Evolutionary conservation across 2,797 vertebrate species (phyloP).

Genomic region (Denticeps clupeoides): DNA sequence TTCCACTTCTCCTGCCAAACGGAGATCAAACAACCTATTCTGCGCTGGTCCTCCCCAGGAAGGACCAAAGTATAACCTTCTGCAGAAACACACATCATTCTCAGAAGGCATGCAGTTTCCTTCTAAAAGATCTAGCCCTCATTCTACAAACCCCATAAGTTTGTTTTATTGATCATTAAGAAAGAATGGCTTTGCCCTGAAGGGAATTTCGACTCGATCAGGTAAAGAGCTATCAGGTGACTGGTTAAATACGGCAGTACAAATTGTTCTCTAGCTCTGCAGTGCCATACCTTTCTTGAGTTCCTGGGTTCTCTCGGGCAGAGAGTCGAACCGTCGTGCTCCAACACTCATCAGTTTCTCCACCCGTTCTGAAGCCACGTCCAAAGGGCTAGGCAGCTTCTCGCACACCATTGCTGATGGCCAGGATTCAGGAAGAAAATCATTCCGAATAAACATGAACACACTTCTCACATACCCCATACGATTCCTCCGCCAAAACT

Average conservation of each 20-base stretch:
- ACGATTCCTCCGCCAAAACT: background rate
- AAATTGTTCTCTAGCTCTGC: too few species aligned
- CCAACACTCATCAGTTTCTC: slow-evolving; percentile 84
- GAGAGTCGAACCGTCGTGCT: slow-evolving; percentile 67
- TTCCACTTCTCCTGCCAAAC: background rate
- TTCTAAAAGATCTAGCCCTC: too few species aligned
- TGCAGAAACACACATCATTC: too few species aligned
- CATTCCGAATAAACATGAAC: background rate
- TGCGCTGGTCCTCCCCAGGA: background rate
- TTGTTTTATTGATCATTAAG: too few species aligned
- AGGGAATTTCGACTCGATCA: too few species aligned
- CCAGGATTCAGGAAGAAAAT: slow-evolving; percentile 49
- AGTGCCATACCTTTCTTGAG: slow-evolving; percentile 71
- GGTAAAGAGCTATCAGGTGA: too few species aligned
- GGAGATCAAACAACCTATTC: background rate
- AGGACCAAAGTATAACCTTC: too few species aligned
- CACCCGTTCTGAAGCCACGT: slow-evolving; percentile 72
- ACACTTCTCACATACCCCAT: background rate
- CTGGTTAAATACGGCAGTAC: too few species aligned
- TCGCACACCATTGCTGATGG: slow-evolving; percentile 82
- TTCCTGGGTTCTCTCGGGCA: slow-evolving; percentile 73
- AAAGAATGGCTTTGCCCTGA: too few species aligned
- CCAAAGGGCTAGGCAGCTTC: slow-evolving; percentile 84
- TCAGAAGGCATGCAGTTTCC: too few species aligned
- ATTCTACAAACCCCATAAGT: too few species aligned